These are phyloP conservation scores for Aspidiotus rigidus DNA, from an alignment of 2,888 invertebrate genomes.

Conservation along the genomic window DNA sequence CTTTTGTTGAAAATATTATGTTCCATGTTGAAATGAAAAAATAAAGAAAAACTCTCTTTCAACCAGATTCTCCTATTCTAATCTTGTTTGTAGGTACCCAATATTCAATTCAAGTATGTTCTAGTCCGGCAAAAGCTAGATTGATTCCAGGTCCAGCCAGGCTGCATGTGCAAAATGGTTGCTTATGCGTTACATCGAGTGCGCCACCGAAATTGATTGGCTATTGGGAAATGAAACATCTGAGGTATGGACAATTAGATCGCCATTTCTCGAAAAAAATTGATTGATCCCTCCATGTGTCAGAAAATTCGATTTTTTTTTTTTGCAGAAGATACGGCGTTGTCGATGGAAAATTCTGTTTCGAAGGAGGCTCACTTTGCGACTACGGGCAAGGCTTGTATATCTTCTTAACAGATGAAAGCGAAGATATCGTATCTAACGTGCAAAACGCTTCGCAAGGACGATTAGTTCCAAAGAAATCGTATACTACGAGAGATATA, in stretches of 20 bases:
- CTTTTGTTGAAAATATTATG: too few relatives aligned
- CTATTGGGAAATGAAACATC: conserved; percentile 60
- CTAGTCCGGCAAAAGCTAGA: conserved; percentile 65
- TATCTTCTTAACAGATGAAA: conserved; percentile 68
- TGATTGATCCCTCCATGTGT: too few relatives aligned
- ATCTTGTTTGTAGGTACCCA: conserved; percentile 54
- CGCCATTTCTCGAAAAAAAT: too few relatives aligned
- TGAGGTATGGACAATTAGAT: conserved; percentile 47
- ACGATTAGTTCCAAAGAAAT: conserved; percentile 52
- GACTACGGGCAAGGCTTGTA: conserved; percentile 77
- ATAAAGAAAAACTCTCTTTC: too few relatives aligned
- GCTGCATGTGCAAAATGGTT: conserved; percentile 69
- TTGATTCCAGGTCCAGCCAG: conserved; percentile 70
- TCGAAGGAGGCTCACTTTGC: conserved; percentile 81
- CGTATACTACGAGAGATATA: conserved; percentile 47
- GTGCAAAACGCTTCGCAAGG: conserved; percentile 65
- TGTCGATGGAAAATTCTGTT: conserved; percentile 76
- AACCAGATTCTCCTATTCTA: too few relatives aligned
- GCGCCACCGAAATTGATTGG: conserved; percentile 70
- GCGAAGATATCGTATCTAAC: conserved; percentile 63
- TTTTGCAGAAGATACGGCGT: conserved; percentile 66
- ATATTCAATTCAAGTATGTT: conserved; percentile 68
- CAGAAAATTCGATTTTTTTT: background rate
- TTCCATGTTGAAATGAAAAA: too few relatives aligned
- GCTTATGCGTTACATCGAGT: conserved; percentile 72